Evolutionary conservation across 2,888 invertebrate genomes (phyloP).

Genomic region (Craniophora ligustri): DNA sequence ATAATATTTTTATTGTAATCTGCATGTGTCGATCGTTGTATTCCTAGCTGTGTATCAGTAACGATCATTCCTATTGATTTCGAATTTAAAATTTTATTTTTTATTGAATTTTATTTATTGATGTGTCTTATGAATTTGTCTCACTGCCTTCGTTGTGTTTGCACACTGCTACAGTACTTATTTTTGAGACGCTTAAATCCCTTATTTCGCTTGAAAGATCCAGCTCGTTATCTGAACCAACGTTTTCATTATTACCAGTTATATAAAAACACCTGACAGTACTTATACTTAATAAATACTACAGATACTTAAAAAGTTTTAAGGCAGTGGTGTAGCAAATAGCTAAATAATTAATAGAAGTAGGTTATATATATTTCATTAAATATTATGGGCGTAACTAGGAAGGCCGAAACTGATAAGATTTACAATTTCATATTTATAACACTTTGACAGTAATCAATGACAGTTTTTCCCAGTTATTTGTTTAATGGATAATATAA

Average conservation of each 20-base stretch:
- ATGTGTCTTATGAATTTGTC: constrained; percentile 54
- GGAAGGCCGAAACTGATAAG: neutral
- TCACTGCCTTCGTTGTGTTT: constrained; percentile 63
- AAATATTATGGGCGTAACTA: constrained; percentile 36
- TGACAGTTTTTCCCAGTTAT: no score
- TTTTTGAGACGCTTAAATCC: constrained; percentile 1
- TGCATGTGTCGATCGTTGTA: constrained; percentile 71
- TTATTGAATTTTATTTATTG: constrained; percentile 55
- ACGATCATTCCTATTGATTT: constrained; percentile 81
- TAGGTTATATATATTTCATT: constrained; percentile 40
- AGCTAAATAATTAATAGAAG: constrained; percentile 27
- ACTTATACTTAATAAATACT: constrained; percentile 47
- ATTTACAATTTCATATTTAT: neutral
- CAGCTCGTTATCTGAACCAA: neutral
- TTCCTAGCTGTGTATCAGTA: constrained; percentile 68
- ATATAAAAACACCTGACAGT: constrained; percentile 25
- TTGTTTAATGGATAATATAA: no score
- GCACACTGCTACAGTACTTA: constrained; percentile 54
- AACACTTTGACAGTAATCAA: neutral
- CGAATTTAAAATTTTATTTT: constrained; percentile 75
- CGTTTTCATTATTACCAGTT: neutral
- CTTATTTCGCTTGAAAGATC: neutral
- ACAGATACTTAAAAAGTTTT: constrained; percentile 44
- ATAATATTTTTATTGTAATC: constrained; percentile 56
- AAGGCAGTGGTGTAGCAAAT: constrained; percentile 44